Conservation (phyloP, 2,113 vertebrate species). For the Scolopax mira region DNA sequence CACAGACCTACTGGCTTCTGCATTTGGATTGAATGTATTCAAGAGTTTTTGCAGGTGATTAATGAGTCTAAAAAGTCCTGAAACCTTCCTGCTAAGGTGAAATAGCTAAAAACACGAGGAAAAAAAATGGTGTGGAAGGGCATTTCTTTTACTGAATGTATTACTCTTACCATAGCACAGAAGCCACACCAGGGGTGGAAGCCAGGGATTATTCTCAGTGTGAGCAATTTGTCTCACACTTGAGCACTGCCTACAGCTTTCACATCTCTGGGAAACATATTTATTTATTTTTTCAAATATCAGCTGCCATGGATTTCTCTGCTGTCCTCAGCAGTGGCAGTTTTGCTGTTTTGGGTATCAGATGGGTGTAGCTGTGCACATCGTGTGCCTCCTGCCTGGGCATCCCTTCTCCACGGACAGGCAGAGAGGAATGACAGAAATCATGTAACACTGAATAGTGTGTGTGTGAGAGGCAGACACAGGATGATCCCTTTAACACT, state of each 20-base stretch:
- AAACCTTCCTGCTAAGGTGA: background rate
- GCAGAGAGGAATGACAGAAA: background rate
- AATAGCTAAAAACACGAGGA: background rate
- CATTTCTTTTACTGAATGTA: background rate
- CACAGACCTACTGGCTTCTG: background rate
- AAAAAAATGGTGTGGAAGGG: accelerated
- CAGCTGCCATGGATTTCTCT: background rate
- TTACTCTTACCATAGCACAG: background rate
- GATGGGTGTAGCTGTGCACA: background rate
- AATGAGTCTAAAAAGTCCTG: background rate
- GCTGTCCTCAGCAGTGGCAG: background rate
- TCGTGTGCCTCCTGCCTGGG: accelerated
- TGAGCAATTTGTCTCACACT: background rate
- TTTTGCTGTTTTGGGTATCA: background rate
- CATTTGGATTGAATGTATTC: background rate
- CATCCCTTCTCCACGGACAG: background rate
- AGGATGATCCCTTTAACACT: background rate
- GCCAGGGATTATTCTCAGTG: background rate
- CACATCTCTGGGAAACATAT: background rate
- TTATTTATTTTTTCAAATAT: background rate
- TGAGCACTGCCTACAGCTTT: background rate
- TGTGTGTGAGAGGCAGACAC: background rate
- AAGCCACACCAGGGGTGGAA: background rate
- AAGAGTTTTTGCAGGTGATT: background rate
- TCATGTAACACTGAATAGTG: accelerated